Evolutionary conservation across 1,140 invertebrate species (phyloP).

Genomic region (Sarcophaga peregrina): DNA sequence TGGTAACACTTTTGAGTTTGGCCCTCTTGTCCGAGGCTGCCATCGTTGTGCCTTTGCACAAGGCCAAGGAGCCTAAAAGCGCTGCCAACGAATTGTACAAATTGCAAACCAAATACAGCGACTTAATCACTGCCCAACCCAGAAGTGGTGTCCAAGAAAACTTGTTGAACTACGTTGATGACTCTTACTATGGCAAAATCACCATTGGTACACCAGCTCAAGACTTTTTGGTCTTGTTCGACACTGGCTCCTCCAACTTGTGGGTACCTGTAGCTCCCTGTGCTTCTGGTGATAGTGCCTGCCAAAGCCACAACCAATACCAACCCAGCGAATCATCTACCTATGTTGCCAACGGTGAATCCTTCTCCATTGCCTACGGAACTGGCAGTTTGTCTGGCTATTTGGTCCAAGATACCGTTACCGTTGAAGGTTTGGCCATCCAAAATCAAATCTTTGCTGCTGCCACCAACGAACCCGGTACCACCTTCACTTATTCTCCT

Average conservation of each 20-base stretch:
- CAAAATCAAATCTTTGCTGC: conserved; percentile 94
- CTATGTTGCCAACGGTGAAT: conserved; percentile 88
- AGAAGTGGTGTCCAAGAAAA: background rate
- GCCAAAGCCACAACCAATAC: conserved; percentile 88
- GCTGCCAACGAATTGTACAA: conserved; percentile 24
- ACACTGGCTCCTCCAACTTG: conserved; percentile 98
- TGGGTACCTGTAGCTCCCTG: conserved; percentile 95
- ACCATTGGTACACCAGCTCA: conserved; percentile 94
- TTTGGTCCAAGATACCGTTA: conserved; percentile 88
- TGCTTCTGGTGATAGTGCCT: conserved; percentile 84
- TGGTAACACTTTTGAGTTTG: conserved; percentile 35
- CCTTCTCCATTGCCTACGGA: conserved; percentile 93
- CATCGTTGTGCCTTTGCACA: conserved; percentile 37
- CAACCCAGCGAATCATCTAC: conserved; percentile 83
- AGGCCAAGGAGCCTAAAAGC: conserved; percentile 69
- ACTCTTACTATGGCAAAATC: conserved; percentile 83
- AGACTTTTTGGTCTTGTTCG: conserved; percentile 94
- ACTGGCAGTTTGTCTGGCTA: conserved; percentile 94
- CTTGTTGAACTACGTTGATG: conserved; percentile 52
- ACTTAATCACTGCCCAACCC: background rate
- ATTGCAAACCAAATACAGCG: conserved; percentile 9
- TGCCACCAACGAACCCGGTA: conserved; percentile 89
- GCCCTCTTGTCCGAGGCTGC: conserved; percentile 41
- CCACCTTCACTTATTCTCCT: conserved; percentile 89
- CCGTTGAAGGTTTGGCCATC: conserved; percentile 75